Evolutionary conservation across 2,888 invertebrate genomes (phyloP).

Genomic region (Seira musarum): DNA sequence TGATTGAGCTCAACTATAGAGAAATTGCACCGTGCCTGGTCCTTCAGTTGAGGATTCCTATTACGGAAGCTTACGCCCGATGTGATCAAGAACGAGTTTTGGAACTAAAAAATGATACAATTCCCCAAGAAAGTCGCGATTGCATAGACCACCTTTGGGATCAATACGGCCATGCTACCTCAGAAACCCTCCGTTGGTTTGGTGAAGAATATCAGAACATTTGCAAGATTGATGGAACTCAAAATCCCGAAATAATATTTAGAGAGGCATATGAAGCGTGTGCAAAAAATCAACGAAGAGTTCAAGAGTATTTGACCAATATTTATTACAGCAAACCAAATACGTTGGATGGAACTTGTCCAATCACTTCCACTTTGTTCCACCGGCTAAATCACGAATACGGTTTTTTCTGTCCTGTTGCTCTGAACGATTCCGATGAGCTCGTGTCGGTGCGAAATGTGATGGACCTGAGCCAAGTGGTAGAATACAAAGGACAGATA

Average conservation of each 20-base stretch:
- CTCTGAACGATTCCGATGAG: conserved; percentile 60
- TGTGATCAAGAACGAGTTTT: conserved; percentile 39
- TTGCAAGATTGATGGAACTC: conserved; percentile 43
- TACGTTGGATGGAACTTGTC: conserved; percentile 57
- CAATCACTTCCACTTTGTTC: conserved; percentile 58
- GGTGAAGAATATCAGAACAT: conserved; percentile 59
- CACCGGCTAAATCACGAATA: conserved; percentile 45
- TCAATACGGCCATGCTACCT: conserved; percentile 23
- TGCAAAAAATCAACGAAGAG: conserved; percentile 26
- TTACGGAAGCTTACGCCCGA: conserved; percentile 40
- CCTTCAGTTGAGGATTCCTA: conserved; percentile 57
- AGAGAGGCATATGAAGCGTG: conserved; percentile 35
- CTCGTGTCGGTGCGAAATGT: conserved; percentile 46
- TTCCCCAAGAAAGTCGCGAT: conserved; percentile 42
- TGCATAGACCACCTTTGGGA: conserved; percentile 34
- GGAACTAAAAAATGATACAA: conserved; percentile 24
- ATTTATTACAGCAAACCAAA: conserved; percentile 42
- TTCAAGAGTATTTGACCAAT: conserved; percentile 47
- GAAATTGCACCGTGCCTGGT: conserved; percentile 63
- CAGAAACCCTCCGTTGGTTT: conserved; percentile 45
- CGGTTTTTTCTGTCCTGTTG: conserved; percentile 62
- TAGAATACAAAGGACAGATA: conserved; percentile 59
- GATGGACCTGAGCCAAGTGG: conserved; percentile 49
- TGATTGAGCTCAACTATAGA: conserved; percentile 63
- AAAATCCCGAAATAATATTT: conserved; percentile 55